Percentiles rank a stretch among this genome's conserved stretches.
Conservation (phyloP, 2,797 vertebrate species). For the Acanthurus tractus region DNA sequence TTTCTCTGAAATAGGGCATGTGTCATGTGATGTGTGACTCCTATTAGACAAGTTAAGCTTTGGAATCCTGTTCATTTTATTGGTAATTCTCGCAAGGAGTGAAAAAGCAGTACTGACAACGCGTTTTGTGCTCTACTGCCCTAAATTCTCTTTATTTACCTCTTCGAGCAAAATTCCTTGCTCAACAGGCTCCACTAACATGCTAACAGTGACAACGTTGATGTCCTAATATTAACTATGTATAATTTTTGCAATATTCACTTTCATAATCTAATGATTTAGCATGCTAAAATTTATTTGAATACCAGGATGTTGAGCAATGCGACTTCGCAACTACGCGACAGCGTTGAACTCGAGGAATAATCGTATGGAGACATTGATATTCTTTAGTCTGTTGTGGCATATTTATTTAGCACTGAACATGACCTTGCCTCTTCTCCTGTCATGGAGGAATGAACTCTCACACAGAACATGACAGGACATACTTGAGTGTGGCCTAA, state of each 20-base stretch:
- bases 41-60: slow-evolving; percentile 43
- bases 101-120: not conserved
- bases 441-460: too few relatives aligned
- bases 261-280: not conserved
- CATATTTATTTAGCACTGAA: too few relatives aligned
- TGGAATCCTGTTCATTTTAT: slow-evolving; percentile 40
- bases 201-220: not conserved
- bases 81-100: slow-evolving; percentile 8
- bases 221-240: not conserved
- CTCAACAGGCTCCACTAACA: not conserved
- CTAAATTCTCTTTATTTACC: slow-evolving; percentile 13
- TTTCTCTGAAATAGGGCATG: slow-evolving; percentile 51
- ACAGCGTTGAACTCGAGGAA: too few relatives aligned
- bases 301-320: too few relatives aligned
- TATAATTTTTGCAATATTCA: not conserved
- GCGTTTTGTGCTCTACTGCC: slow-evolving; percentile 5
- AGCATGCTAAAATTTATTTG: not conserved
- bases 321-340: too few relatives aligned
- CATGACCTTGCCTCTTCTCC: too few relatives aligned
- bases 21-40: slow-evolving; percentile 48
- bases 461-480: too few relatives aligned
- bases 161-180: not conserved
- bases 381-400: too few relatives aligned
- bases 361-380: too few relatives aligned
- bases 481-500: too few relatives aligned